Evolutionary conservation across 2,113 vertebrate genomes (phyloP), one percentile per base, ranked within the genome.

Genomic region (Bubo bubo): DNA sequence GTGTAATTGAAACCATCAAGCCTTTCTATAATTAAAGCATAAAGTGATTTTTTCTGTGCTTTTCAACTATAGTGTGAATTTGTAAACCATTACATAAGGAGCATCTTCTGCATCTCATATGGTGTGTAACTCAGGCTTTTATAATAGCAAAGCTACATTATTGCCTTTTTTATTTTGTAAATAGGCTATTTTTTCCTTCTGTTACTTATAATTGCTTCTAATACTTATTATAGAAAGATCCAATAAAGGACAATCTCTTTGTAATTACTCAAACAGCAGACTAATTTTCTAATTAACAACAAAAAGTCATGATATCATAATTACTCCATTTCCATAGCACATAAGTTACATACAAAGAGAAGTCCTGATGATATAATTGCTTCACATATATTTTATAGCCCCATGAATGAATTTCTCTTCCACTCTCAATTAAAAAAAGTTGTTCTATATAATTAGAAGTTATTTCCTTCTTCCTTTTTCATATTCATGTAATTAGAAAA

Each of bases 231-330:
- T 53, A 90, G 72, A 81, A 96, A 88, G 55, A 93, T 50, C 30
- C 53, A 93, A 79, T 89, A 96, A 90, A 81, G 56, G 34, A 83
- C 12, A 95, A 76, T 87, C 28, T 89, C 35, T 88, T 95, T 81
- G 50, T 45, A 98, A 94, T 93, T 91, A 92, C 30, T 72, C 75
- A 92, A 90, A 91, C 68, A 94, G 68, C 39, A 95, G 87, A 93
- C 55, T 88, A 90, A 97, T 98, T 96, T 98, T 96, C 86, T 86
- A 96, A 96, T 97, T 97, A 97, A 90, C 71, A 88, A 92, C 72
- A 97, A 96, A 88, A 97, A 93, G 63, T 88, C 80, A 84, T 94
- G 76, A 85, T 94, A 87, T 66, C 77, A 72, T 97, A 96, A 97
- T 97, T 95, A 68, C 52, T 94, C 32, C 28, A 85, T 87, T 97